Base-by-base conservation (phyloP, 53 echinoderm and acorn worm species). In the Zoroaster sp. region DNA sequence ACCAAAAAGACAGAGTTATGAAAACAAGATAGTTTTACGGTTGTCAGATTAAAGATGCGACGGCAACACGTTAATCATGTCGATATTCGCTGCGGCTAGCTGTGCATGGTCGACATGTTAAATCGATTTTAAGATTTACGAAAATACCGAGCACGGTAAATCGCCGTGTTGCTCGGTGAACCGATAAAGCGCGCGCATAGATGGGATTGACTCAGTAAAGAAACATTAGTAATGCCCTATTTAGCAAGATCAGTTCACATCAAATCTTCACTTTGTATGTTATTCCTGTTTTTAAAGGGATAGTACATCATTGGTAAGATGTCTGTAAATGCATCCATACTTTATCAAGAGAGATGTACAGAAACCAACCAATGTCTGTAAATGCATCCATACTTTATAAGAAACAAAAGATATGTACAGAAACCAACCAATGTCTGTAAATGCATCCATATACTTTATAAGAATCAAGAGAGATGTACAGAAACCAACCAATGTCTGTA, bases 41-140 rank as follows among this genome's bases (percentile, higher is more conserved):
- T 59, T 21, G 30, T 28, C 8, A 1, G 28, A 59, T 28, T 59
- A 28, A 10, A 47, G 8, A 55, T 23, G 23, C 55, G 55, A 23
- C 55, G 55, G 6, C 20, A 59, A 28, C 63, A 9, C 63, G 63
- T 28, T 9, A 28, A 10, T 28, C 21, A 59, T 28, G 5, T 21
- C 63, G 11, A 59, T 59, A 28, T 23, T 28, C 63, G 63, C 5
- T 28, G 63, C 28, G 23, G 28, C 11, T 59, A 59, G 28, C 63
- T 21, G 28, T 4, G 40, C 66, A 39, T 20, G 66, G 21, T n/a
- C 42, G 80, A 63, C 25, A 80, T 80, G 55, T 40, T 80, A 37
- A 63, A 80, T 80, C 80, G 80, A 82, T 68, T 43, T 34, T 34
- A 44, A 70, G 35, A 34, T 35, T 35, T 70, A 17, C 70, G 32